A percentile compares a stretch with the other conserved stretches of the same genome.
Evolutionary conservation across 2,797 vertebrate species (phyloP).

Genomic region (Protonibea diacanthus): DNA sequence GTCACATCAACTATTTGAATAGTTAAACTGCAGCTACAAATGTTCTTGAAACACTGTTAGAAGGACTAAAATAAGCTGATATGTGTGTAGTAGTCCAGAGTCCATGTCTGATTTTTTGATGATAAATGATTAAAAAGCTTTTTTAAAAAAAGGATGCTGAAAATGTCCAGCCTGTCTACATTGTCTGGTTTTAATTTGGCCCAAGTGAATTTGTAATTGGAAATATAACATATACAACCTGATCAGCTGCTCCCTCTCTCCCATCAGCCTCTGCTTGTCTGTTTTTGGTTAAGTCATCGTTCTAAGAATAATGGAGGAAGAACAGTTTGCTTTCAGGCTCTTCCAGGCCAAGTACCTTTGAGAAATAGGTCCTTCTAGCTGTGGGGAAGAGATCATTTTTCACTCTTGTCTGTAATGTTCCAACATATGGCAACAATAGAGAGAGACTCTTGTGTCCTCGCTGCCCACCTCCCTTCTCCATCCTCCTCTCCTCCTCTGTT

Average conservation of each 20-base stretch:
- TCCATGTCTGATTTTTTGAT: too few relatives aligned
- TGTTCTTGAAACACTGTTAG: too few relatives aligned
- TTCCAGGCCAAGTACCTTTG: slow-evolving; percentile 11
- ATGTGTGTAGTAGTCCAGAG: too few relatives aligned
- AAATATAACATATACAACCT: not conserved
- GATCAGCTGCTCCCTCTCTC: not conserved
- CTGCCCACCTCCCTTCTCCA: slow-evolving; percentile 21
- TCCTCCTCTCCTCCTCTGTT: slow-evolving; percentile 30
- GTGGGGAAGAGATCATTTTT: slow-evolving; percentile 44
- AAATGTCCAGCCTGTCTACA: too few relatives aligned
- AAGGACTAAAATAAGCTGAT: too few relatives aligned
- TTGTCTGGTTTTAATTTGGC: too few relatives aligned
- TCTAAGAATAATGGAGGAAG: slow-evolving; percentile 2
- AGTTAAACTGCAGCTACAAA: too few relatives aligned
- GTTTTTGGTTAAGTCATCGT: slow-evolving; percentile 7
- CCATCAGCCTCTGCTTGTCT: not conserved
- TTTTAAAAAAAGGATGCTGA: too few relatives aligned
- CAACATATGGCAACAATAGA: slow-evolving; percentile 70
- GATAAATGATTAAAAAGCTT: too few relatives aligned
- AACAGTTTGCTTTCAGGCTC: slow-evolving; percentile 8
- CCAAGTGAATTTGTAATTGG: too few relatives aligned
- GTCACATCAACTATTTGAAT: too few relatives aligned
- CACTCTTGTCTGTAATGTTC: slow-evolving; percentile 30
- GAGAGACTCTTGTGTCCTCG: slow-evolving; percentile 27
- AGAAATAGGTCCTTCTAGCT: slow-evolving; percentile 7